Evolutionary conservation across 2,113 vertebrate species (phyloP).

Genomic region (Psittacula cyanocephala): DNA sequence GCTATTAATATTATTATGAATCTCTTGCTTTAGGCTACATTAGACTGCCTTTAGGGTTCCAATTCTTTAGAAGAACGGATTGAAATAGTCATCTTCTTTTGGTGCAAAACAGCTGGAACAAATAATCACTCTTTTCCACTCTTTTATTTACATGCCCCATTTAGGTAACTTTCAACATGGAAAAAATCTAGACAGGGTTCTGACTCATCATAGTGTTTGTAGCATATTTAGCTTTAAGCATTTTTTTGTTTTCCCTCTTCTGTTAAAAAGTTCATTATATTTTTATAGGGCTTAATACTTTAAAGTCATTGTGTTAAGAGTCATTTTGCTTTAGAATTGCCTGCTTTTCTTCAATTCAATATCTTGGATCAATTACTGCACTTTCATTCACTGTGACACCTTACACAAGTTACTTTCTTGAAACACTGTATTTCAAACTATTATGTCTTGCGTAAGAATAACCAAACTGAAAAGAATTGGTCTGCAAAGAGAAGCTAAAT

Average conservation of each 20-base stretch:
- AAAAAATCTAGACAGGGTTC: background rate
- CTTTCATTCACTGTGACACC: background rate
- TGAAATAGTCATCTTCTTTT: constrained; percentile 2
- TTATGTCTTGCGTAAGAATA: background rate
- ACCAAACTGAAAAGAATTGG: background rate
- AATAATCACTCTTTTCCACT: background rate
- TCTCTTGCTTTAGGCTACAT: constrained; percentile 36
- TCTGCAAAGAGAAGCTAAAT: background rate
- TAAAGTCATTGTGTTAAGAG: background rate
- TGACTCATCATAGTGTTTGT: background rate
- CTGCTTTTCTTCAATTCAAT: background rate
- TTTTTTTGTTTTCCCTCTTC: background rate
- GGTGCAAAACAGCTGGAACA: background rate
- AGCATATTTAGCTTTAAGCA: background rate
- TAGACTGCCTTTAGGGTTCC: constrained; percentile 25
- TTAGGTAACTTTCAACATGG: background rate
- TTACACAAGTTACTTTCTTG: background rate
- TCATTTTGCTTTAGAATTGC: background rate
- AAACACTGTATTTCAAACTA: background rate
- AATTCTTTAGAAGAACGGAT: constrained; percentile 29
- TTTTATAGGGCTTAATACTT: background rate
- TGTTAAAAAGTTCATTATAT: background rate
- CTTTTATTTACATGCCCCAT: background rate
- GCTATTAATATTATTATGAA: constrained; percentile 48
- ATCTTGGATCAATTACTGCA: background rate